Evolutionary conservation across 2,888 invertebrate genomes (phyloP).

Genomic region (Agriotes lineatus): DNA sequence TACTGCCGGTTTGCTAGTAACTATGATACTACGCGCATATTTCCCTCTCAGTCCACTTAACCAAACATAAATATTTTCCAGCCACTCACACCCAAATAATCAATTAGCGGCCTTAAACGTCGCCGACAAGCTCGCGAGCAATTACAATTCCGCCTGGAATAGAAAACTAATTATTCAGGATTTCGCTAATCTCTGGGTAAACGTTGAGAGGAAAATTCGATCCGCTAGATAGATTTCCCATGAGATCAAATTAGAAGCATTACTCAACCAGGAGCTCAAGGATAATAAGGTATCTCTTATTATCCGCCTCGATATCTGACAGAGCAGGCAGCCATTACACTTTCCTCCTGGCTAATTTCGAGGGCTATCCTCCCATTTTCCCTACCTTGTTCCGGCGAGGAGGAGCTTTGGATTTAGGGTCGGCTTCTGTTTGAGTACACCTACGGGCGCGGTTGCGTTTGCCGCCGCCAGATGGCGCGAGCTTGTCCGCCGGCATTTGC

Average conservation of each 20-base stretch:
- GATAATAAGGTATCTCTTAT: conserved; percentile 65
- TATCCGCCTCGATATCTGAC: conserved; percentile 63
- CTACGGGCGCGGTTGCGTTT: conserved; percentile 24
- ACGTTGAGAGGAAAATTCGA: conserved; percentile 31
- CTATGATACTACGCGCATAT: too few relatives aligned
- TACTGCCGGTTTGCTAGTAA: too few relatives aligned
- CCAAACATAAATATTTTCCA: too few relatives aligned
- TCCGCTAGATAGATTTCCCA: conserved; percentile 52
- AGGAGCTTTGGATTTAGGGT: conserved; percentile 42
- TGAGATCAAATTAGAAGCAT: conserved; percentile 65
- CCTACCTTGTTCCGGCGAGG: conserved; percentile 41
- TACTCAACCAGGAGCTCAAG: conserved; percentile 62
- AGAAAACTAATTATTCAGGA: conserved; percentile 16
- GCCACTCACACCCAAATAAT: too few relatives aligned
- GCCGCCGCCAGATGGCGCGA: conserved; percentile 28
- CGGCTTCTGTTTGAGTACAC: conserved; percentile 38
- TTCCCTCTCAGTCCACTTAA: too few relatives aligned
- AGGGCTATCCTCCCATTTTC: conserved; percentile 57
- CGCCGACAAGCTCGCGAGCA: neutral
- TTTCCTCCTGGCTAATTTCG: conserved; percentile 59
- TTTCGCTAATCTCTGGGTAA: conserved; percentile 32
- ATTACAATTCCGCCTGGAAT: conserved; percentile 1
- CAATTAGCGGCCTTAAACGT: neutral
- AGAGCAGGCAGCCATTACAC: conserved; percentile 65
- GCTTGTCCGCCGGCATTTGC: conserved; percentile 13